Evolutionary conservation across 2,113 vertebrate species (phyloP).

Genomic region (Megaceryle maxima): DNA sequence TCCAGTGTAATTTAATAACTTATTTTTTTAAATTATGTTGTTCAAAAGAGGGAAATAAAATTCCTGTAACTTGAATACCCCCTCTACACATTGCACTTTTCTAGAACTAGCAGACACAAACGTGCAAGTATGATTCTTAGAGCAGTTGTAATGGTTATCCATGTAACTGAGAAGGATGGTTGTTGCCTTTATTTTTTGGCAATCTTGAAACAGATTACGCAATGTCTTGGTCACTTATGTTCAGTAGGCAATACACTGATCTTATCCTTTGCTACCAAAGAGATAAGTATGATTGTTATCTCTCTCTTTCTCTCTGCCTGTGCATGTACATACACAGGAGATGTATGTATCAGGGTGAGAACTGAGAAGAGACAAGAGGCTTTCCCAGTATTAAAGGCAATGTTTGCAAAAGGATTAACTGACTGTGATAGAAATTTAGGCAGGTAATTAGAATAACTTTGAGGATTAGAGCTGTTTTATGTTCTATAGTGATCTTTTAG

Average conservation of each 20-base stretch:
- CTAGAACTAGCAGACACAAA: not conserved
- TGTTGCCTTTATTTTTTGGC: not conserved
- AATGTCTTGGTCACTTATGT: not conserved
- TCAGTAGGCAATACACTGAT: not conserved
- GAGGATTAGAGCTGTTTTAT: not conserved
- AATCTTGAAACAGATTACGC: not conserved
- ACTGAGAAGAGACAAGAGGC: not conserved
- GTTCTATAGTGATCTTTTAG: not conserved
- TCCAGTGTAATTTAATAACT: conserved; percentile 29
- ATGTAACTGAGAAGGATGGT: not conserved
- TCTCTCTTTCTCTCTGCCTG: not conserved
- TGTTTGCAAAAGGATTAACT: not conserved
- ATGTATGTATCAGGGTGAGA: not conserved
- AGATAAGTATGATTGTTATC: not conserved
- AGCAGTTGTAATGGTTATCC: not conserved
- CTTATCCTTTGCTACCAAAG: not conserved
- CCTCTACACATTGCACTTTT: conserved; percentile 34
- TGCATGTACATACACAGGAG: not conserved
- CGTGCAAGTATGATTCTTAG: not conserved
- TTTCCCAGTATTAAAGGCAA: not conserved
- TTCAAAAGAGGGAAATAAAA: conserved; percentile 1
- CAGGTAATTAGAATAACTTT: not conserved
- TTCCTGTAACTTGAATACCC: not conserved
- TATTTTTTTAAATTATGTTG: not conserved
- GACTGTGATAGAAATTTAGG: not conserved